Evolutionary conservation across 2,888 invertebrate species (phyloP).

Genomic region (Heliconius cydno): DNA sequence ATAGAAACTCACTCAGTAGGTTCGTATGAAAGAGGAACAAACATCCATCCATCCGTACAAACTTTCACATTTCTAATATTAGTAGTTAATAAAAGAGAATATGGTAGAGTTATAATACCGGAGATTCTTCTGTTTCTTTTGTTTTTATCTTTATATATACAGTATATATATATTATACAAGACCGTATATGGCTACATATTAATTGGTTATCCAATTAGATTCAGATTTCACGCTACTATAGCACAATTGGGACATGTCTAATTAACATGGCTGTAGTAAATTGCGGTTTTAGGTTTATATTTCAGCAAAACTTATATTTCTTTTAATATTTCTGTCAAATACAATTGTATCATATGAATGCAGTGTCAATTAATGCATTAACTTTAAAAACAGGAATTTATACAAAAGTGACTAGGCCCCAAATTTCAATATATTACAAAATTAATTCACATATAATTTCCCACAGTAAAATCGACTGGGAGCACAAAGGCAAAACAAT

Average conservation of each 20-base stretch:
- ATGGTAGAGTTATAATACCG: background rate
- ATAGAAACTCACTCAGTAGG: no score
- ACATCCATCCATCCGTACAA: background rate
- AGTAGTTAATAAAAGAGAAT: background rate
- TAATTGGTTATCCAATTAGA: background rate
- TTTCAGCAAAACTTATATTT: no score
- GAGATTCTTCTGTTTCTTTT: background rate
- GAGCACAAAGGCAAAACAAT: conserved; percentile 72
- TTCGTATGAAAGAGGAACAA: background rate
- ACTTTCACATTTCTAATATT: background rate
- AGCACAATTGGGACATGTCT: background rate
- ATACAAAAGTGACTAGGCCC: background rate
- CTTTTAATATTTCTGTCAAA: background rate
- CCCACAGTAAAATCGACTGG: conserved; percentile 80
- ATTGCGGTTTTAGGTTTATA: background rate
- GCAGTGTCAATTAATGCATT: background rate
- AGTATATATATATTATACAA: background rate
- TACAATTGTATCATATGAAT: background rate
- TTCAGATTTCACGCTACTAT: background rate
- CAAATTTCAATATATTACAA: background rate
- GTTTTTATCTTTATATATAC: background rate
- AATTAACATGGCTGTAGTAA: background rate
- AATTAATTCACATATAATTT: conserved; percentile 7
- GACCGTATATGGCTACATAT: background rate
- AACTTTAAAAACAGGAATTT: background rate